Conservation (phyloP, 92 coral and sea anemone genomes). For the Epizoanthus ramosus region DNA sequence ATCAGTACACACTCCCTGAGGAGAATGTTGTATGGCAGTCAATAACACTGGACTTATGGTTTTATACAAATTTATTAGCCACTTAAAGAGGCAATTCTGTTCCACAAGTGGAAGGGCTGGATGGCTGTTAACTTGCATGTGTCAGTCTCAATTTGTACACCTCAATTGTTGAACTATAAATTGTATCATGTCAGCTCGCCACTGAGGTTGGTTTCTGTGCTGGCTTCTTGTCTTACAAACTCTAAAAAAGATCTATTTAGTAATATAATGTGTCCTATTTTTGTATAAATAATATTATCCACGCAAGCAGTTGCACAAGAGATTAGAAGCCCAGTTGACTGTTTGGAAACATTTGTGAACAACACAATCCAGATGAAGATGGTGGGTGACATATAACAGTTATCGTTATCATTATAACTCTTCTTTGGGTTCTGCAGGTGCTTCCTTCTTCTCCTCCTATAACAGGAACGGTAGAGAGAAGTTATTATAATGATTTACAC, state of each 20-base stretch:
- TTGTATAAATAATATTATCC: conserved; percentile 32
- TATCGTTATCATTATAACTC: conserved; percentile 69
- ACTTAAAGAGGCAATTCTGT: conserved; percentile 42
- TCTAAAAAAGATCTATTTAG: conserved; percentile 9
- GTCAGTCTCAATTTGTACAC: not conserved
- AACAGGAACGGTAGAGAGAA: not conserved
- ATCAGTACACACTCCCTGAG: no score
- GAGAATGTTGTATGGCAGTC: no score
- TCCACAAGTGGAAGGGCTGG: conserved; percentile 12
- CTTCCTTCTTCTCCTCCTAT: conserved; percentile 89
- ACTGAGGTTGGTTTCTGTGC: no score
- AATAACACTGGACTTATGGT: not conserved
- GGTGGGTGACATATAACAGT: not conserved
- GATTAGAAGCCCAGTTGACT: not conserved
- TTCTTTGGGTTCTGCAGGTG: conserved; percentile 93
- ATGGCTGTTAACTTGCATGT: not conserved
- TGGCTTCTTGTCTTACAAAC: no score
- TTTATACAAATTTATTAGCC: conserved; percentile 43
- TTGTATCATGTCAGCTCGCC: no score
- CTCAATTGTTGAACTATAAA: not conserved
- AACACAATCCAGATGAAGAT: not conserved
- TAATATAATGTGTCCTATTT: not conserved
- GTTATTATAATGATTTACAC: not conserved
- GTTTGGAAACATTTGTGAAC: not conserved
- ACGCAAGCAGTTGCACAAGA: not conserved